phyloP scores from a whole-genome alignment of 2,888 invertebrate species.

The Lycia hirtaria region DNA sequence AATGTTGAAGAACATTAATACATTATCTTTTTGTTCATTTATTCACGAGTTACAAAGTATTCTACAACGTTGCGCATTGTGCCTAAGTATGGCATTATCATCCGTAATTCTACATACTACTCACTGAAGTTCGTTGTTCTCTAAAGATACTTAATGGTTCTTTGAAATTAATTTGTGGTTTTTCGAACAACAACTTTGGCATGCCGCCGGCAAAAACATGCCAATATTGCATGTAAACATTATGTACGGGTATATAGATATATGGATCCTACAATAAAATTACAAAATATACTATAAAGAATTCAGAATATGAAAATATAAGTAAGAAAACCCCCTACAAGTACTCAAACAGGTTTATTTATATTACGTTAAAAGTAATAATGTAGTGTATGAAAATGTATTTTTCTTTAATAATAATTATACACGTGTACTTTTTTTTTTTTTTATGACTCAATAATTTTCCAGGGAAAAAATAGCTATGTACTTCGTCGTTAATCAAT shows the following conservation, averaged over 20 bases:
- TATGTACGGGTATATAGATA: constrained; percentile 5
- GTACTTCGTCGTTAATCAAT: too few relatives aligned
- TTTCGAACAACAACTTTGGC: constrained; percentile 25
- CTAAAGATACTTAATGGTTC: constrained; percentile 29
- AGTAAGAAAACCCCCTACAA: too few relatives aligned
- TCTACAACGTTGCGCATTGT: neutral
- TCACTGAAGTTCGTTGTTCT: constrained; percentile 10
- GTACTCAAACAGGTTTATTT: too few relatives aligned
- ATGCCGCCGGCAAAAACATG: constrained; percentile 22
- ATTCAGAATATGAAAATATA: too few relatives aligned
- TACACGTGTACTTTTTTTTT: too few relatives aligned
- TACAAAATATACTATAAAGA: too few relatives aligned
- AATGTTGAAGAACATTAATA: neutral
- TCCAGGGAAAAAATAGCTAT: too few relatives aligned
- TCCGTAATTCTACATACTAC: neutral
- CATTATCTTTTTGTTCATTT: neutral
- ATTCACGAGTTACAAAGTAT: neutral
- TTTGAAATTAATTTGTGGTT: constrained; percentile 42
- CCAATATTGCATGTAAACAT: constrained; percentile 9
- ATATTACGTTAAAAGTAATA: too few relatives aligned
- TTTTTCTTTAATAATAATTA: too few relatives aligned
- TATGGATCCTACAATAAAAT: too few relatives aligned
- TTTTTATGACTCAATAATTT: too few relatives aligned
- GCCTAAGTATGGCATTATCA: neutral
- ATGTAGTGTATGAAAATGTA: too few relatives aligned